Evolutionary conservation across 2,888 invertebrate species (phyloP).

Genomic region (Sminthurides aquaticus): DNA sequence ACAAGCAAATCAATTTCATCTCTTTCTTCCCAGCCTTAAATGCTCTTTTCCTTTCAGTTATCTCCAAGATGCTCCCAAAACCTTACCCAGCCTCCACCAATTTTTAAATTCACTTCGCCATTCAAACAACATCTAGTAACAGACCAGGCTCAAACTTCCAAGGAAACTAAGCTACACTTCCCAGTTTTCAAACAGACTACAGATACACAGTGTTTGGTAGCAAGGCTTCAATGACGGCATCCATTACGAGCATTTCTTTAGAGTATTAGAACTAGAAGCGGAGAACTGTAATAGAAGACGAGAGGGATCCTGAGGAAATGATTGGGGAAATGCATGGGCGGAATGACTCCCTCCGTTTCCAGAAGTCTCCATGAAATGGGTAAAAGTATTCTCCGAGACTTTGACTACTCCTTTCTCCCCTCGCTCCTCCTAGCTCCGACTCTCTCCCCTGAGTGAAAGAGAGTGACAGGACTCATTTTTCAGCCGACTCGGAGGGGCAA

Average conservation of each 20-base stretch:
- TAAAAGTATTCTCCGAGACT: background rate
- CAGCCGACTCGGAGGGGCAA: slow-evolving; percentile 27
- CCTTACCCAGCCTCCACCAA: background rate
- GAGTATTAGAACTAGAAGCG: background rate
- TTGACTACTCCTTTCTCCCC: slow-evolving; percentile 15
- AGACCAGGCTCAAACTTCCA: no score
- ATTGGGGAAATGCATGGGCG: background rate
- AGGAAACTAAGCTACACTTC: background rate
- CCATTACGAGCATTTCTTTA: slow-evolving; percentile 22
- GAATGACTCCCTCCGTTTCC: background rate
- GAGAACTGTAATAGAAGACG: background rate
- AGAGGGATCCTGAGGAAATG: background rate
- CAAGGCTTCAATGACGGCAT: slow-evolving; percentile 5
- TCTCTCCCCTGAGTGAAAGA: slow-evolving; percentile 16
- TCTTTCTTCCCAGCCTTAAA: background rate
- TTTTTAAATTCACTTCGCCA: background rate
- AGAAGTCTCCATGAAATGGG: background rate
- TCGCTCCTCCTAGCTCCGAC: slow-evolving; percentile 5
- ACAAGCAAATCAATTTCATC: slow-evolving; percentile 8
- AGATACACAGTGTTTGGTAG: background rate
- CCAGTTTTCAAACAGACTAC: background rate
- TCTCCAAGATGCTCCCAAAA: background rate
- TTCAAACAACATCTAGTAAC: no score
- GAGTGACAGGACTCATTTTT: slow-evolving; percentile 43
- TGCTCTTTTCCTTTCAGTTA: background rate